phyloP scores from a whole-genome alignment of 1,140 invertebrate species.

The Fopius arisanus region DNA sequence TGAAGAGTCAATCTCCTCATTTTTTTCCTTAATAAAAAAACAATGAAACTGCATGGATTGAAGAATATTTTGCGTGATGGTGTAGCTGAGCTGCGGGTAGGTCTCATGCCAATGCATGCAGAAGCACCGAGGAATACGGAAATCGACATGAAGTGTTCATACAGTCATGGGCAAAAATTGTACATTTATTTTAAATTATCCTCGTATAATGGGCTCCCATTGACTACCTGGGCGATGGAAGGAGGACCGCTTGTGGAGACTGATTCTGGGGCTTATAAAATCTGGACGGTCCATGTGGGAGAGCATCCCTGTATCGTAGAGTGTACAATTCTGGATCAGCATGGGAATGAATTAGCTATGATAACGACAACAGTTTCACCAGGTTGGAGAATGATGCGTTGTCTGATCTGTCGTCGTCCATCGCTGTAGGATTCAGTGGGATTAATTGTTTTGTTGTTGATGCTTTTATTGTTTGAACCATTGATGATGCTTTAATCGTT shows the following conservation, averaged over 20 bases:
- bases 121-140: conserved; percentile 49
- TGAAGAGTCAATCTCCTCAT: no score
- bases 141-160: conserved; percentile 65
- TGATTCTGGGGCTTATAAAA: conserved; percentile 36
- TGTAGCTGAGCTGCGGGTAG: conserved; percentile 64
- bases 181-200: conserved; percentile 60
- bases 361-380: conserved; percentile 49
- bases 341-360: conserved; percentile 46
- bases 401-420: conserved; percentile 34
- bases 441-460: background rate
- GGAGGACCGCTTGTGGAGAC: conserved; percentile 35
- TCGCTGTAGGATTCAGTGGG: background rate
- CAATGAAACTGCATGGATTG: conserved; percentile 19
- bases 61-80: conserved; percentile 42
- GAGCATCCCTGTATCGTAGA: conserved; percentile 45
- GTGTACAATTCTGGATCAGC: conserved; percentile 45
- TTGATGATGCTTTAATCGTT: background rate
- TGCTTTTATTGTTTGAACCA: conserved; percentile 12
- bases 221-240: conserved; percentile 37
- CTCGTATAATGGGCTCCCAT: conserved; percentile 36
- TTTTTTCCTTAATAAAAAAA: background rate
- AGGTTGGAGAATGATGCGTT: conserved; percentile 50
- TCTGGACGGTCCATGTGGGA: conserved; percentile 43
- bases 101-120: conserved; percentile 63
- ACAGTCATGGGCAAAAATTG: conserved; percentile 57